Evolutionary conservation across 2,797 vertebrate genomes (phyloP).

Genomic region (Trachurus trachurus): DNA sequence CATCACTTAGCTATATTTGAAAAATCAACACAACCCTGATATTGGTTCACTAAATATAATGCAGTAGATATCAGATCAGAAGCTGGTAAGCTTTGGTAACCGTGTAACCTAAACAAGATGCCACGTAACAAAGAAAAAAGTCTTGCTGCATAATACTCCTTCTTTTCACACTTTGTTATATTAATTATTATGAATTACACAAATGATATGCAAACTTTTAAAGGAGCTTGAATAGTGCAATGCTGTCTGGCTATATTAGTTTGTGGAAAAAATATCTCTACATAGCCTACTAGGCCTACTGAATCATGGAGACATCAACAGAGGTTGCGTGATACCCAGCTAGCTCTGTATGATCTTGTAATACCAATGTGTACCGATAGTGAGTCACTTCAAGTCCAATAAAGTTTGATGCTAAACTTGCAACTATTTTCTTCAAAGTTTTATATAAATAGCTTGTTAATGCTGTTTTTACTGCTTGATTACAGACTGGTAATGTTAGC

Average conservation of each 20-base stretch:
- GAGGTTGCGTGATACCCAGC: neutral
- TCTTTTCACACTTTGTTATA: neutral
- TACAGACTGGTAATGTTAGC: too few species aligned
- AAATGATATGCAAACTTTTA: neutral
- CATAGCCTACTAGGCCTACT: too few species aligned
- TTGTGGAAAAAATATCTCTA: too few species aligned
- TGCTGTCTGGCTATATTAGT: neutral
- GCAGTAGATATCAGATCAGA: too few species aligned
- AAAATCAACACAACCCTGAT: neutral
- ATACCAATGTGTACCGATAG: too few species aligned
- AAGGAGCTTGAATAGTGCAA: neutral
- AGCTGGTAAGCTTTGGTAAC: neutral
- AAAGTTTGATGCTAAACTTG: too few species aligned
- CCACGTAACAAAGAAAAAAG: neutral
- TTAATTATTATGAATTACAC: neutral
- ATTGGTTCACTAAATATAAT: too few species aligned
- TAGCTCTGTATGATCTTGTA: neutral
- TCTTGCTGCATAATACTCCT: neutral
- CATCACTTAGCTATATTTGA: neutral
- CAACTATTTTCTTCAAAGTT: too few species aligned
- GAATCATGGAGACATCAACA: too few species aligned
- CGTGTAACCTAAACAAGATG: neutral
- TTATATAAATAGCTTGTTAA: too few species aligned
- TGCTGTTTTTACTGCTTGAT: too few species aligned
- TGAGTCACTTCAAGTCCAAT: too few species aligned